Conservation (phyloP, 2,113 vertebrate genomes). For the Daboia siamensis region DNA sequence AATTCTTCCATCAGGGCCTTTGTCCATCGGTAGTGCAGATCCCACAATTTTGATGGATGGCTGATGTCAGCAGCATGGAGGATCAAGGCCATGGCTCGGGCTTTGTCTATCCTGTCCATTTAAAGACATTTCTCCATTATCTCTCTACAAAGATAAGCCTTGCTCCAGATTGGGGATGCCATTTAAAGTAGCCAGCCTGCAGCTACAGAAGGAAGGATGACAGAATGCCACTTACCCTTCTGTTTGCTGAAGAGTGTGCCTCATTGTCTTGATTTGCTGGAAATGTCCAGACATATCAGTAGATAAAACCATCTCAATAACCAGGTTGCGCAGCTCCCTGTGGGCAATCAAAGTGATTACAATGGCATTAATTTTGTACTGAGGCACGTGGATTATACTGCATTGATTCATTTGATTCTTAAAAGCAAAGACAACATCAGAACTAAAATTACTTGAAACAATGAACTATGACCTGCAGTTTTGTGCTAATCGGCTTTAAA, state of each 20-base stretch:
- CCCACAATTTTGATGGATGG: slow-evolving; percentile 92
- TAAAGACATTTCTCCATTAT: slow-evolving; percentile 62
- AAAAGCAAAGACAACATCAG: slow-evolving; percentile 22
- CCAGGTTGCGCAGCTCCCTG: slow-evolving; percentile 88
- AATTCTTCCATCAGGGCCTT: slow-evolving; percentile 93
- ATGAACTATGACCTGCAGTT: slow-evolving; percentile 26
- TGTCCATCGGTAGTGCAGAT: slow-evolving; percentile 90
- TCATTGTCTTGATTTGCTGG: slow-evolving; percentile 93
- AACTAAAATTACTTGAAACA: slow-evolving; percentile 38
- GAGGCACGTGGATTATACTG: slow-evolving; percentile 41
- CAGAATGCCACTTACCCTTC: slow-evolving; percentile 79
- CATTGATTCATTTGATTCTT: slow-evolving; percentile 45
- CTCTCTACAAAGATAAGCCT: slow-evolving; percentile 50
- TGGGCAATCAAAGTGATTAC: slow-evolving; percentile 53
- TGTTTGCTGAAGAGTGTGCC: slow-evolving; percentile 84
- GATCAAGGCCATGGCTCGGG: slow-evolving; percentile 92
- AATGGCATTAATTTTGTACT: slow-evolving; percentile 33
- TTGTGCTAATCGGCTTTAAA: slow-evolving; percentile 39
- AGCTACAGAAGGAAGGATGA: slow-evolving; percentile 9
- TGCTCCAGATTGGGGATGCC: background rate
- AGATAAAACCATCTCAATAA: slow-evolving; percentile 95
- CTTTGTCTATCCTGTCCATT: slow-evolving; percentile 87
- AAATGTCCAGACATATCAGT: slow-evolving; percentile 98
- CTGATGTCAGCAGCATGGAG: slow-evolving; percentile 96
- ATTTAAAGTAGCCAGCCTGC: background rate